Percentiles rank a stretch among this genome's conserved stretches.
phyloP scores from a whole-genome alignment of 2,797 vertebrate genomes.

The Calcarius lapponicus region DNA sequence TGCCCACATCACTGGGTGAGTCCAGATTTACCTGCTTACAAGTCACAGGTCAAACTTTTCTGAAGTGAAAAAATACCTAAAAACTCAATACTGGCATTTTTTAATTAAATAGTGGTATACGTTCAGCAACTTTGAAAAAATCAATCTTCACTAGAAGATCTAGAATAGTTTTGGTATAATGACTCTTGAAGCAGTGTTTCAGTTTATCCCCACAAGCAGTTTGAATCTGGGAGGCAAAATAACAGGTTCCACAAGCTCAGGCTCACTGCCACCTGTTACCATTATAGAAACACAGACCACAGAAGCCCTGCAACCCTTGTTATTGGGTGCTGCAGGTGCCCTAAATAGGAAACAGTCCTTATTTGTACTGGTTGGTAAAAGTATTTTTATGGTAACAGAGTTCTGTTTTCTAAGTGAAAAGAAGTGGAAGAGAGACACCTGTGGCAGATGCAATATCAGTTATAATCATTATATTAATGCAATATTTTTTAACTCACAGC shows the following conservation, averaged over 20 bases:
- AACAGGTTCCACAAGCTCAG: background rate
- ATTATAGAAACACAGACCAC: background rate
- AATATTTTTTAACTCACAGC: background rate
- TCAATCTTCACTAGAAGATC: background rate
- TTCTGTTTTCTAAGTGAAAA: background rate
- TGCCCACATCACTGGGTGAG: fast-evolving
- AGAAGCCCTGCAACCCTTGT: background rate
- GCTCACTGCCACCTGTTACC: background rate
- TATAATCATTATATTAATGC: background rate
- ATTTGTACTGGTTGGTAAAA: background rate
- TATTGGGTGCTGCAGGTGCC: background rate
- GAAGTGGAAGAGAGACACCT: background rate
- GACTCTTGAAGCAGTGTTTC: background rate
- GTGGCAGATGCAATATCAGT: background rate
- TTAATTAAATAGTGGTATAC: background rate
- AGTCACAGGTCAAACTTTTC: background rate
- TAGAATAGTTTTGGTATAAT: background rate
- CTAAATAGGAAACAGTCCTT: background rate
- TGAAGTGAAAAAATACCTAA: background rate
- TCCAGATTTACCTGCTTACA: background rate
- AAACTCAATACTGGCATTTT: background rate
- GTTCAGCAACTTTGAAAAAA: background rate
- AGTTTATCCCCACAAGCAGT: background rate
- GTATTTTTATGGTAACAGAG: background rate
- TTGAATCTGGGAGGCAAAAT: background rate